These are phyloP conservation scores for Synergus japonicus DNA, from an alignment of 2,888 invertebrate genomes.

Conservation along the genomic window DNA sequence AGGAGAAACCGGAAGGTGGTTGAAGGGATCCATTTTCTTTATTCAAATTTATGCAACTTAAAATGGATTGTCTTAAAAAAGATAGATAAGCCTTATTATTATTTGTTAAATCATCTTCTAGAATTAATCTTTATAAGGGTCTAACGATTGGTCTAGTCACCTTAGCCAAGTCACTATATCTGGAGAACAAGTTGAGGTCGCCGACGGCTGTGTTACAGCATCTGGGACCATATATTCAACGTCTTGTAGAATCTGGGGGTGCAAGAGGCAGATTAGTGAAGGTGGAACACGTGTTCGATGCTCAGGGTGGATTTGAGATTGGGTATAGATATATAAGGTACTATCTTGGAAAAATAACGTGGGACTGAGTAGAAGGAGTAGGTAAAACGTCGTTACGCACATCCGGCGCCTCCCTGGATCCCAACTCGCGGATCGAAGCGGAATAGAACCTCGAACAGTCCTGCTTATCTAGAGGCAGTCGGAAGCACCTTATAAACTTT, in stretches of 20 bases:
- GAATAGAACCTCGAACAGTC: conserved; percentile 48
- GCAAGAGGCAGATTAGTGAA: conserved; percentile 71
- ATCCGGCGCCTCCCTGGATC: conserved; percentile 70
- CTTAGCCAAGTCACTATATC: conserved; percentile 55
- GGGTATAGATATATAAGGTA: conserved; percentile 47
- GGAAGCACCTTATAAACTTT: conserved; percentile 64
- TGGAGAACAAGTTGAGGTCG: conserved; percentile 64
- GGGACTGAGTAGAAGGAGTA: conserved; percentile 69
- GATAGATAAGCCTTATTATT: no score
- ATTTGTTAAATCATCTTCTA: no score
- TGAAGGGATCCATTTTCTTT: neutral
- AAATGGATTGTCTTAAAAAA: no score
- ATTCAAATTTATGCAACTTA: neutral
- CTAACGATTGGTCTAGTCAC: conserved; percentile 42
- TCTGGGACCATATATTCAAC: conserved; percentile 70
- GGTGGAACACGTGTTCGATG: conserved; percentile 76
- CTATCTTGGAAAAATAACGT: conserved; percentile 74
- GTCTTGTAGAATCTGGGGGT: conserved; percentile 53
- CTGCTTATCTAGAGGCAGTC: conserved; percentile 48
- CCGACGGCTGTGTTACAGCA: conserved; percentile 68
- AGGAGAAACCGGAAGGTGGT: neutral
- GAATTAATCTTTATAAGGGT: neutral
- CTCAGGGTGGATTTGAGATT: conserved; percentile 59
- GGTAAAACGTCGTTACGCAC: conserved; percentile 76
- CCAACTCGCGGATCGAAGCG: conserved; percentile 54